These are phyloP conservation scores for Panthera leo DNA, from an alignment of 2,113 vertebrate species.

Conservation along the genomic window DNA sequence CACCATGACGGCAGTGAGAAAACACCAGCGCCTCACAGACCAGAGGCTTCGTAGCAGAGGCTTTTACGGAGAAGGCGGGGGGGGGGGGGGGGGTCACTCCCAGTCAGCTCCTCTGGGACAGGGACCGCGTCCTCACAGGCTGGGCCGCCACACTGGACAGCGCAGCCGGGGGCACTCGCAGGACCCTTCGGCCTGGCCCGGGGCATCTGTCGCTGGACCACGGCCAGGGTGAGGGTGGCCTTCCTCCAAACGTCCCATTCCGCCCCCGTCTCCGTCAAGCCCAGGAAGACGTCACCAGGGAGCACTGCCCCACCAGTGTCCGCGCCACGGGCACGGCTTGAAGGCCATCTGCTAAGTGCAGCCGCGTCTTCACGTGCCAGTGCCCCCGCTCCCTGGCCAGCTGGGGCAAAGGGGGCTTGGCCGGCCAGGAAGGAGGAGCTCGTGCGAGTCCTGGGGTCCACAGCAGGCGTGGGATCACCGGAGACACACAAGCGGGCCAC, in stretches of 20 bases:
- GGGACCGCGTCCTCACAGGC: not conserved
- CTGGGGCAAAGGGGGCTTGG: no score
- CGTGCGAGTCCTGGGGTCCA: not conserved
- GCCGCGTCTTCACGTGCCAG: not conserved
- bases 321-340: no score
- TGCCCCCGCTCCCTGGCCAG: not conserved
- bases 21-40: fast-evolving
- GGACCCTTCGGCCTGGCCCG: not conserved
- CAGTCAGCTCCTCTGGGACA: not conserved
- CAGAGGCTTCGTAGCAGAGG: fast-evolving
- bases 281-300: not conserved
- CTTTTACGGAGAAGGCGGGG: not conserved
- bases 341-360: not conserved
- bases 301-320: fast-evolving
- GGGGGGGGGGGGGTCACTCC: not conserved
- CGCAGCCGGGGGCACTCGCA: fast-evolving
- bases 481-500: not conserved
- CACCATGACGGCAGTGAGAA: fast-evolving
- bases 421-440: not conserved
- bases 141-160: fast-evolving
- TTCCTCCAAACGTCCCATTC: not conserved
- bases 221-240: fast-evolving
- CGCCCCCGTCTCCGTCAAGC: not conserved
- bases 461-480: fast-evolving
- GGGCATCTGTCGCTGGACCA: not conserved